phyloP scores from a whole-genome alignment of 2,888 invertebrate genomes.

The Pollenia labialis region DNA sequence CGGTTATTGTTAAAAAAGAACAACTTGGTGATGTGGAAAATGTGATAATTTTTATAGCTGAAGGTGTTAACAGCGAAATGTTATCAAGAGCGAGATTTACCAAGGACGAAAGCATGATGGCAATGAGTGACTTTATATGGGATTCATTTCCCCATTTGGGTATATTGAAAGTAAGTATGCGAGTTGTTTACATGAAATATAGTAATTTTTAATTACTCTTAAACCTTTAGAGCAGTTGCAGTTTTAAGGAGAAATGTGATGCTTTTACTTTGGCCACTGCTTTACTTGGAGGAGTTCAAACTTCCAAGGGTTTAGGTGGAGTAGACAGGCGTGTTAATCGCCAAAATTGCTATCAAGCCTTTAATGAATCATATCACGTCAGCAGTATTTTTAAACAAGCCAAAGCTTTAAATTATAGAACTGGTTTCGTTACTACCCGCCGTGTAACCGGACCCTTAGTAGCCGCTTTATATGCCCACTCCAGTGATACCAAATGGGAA shows the following conservation, averaged over 20 bases:
- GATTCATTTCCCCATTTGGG: constrained; percentile 93
- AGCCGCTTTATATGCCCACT: constrained; percentile 89
- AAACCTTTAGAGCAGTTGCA: constrained; percentile 90
- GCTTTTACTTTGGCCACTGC: constrained; percentile 94
- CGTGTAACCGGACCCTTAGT: constrained; percentile 94
- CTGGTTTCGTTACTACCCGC: constrained; percentile 94
- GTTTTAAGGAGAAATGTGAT: constrained; percentile 92
- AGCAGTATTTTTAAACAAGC: constrained; percentile 89
- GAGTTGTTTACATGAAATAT: background rate
- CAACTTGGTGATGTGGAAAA: constrained; percentile 88
- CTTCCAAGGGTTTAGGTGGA: constrained; percentile 89
- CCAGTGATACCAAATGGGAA: constrained; percentile 91
- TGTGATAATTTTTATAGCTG: constrained; percentile 92
- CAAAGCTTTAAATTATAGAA: constrained; percentile 89
- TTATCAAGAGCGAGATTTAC: constrained; percentile 87
- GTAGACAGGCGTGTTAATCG: constrained; percentile 87
- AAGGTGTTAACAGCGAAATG: constrained; percentile 93
- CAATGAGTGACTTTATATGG: constrained; percentile 87
- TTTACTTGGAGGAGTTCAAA: constrained; percentile 91
- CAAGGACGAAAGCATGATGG: constrained; percentile 89
- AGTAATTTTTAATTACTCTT: background rate
- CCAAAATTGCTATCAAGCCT: constrained; percentile 87
- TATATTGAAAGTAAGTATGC: constrained; percentile 88
- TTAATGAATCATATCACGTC: constrained; percentile 85
- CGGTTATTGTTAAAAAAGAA: constrained; percentile 85